phyloP scores from a whole-genome alignment of 2,113 vertebrate species.

The Gymnobelideus leadbeateri region DNA sequence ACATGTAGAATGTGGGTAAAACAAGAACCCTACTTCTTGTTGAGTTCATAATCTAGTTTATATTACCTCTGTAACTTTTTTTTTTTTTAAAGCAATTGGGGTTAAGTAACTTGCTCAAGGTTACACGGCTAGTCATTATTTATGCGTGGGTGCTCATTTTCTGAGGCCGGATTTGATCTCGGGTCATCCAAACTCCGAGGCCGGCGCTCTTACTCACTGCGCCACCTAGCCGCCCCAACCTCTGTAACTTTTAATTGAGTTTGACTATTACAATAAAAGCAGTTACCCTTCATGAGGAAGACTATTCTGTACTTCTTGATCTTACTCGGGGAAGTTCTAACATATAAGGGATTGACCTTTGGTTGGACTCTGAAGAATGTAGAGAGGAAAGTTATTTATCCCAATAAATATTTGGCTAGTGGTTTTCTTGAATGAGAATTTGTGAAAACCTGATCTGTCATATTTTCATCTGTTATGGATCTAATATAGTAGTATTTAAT shows the following conservation, averaged over 20 bases:
- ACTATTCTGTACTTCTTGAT: background rate
- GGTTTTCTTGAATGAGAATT: background rate
- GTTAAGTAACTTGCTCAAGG: too few species aligned
- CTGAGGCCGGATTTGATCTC: too few species aligned
- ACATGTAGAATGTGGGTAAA: background rate
- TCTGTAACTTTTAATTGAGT: background rate
- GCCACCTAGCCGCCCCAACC: too few species aligned
- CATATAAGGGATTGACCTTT: background rate
- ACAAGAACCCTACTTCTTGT: background rate
- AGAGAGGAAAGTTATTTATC: background rate
- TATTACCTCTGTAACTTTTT: background rate
- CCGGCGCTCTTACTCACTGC: too few species aligned
- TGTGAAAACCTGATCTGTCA: background rate
- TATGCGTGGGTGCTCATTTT: too few species aligned
- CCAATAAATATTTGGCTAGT: background rate
- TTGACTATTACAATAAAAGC: conserved; percentile 16
- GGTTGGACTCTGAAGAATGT: conserved; percentile 5
- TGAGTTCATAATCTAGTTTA: background rate
- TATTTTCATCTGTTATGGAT: background rate
- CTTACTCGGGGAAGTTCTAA: background rate
- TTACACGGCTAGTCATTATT: too few species aligned
- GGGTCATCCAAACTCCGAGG: too few species aligned
- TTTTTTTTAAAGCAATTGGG: too few species aligned
- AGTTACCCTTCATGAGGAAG: background rate
- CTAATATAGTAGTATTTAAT: background rate